These are phyloP conservation scores for Trematocara nigrifrons DNA, from an alignment of 2,113 vertebrate genomes.

Conservation along the genomic window DNA sequence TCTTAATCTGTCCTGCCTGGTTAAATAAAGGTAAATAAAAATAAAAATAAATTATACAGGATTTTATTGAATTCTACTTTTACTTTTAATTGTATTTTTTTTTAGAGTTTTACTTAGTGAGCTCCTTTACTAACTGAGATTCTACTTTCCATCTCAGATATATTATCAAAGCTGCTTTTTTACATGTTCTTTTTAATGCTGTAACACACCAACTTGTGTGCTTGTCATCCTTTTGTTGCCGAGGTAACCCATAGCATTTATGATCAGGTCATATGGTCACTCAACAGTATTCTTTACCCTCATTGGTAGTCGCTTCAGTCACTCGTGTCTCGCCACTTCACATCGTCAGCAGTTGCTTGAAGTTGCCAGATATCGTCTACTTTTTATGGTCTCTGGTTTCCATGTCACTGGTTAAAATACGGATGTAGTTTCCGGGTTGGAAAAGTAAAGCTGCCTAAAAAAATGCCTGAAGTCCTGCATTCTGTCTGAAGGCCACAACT, in stretches of 20 bases:
- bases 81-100: neutral
- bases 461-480: neutral
- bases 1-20: too few species aligned
- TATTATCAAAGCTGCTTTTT: neutral
- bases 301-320: neutral
- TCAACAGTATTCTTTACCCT: neutral
- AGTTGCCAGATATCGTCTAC: neutral
- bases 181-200: neutral
- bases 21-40: too few species aligned
- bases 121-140: neutral
- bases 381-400: neutral
- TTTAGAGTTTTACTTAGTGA: neutral
- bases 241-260: neutral
- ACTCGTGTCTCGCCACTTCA: neutral
- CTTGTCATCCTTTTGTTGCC: neutral
- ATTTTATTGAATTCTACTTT: neutral
- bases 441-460: neutral
- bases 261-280: neutral
- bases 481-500: neutral
- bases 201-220: neutral
- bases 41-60: too few species aligned
- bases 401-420: neutral
- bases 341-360: neutral
- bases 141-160: neutral
- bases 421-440: neutral